Conservation (phyloP, 2,888 invertebrate genomes). For the Hyalella azteca region DNA sequence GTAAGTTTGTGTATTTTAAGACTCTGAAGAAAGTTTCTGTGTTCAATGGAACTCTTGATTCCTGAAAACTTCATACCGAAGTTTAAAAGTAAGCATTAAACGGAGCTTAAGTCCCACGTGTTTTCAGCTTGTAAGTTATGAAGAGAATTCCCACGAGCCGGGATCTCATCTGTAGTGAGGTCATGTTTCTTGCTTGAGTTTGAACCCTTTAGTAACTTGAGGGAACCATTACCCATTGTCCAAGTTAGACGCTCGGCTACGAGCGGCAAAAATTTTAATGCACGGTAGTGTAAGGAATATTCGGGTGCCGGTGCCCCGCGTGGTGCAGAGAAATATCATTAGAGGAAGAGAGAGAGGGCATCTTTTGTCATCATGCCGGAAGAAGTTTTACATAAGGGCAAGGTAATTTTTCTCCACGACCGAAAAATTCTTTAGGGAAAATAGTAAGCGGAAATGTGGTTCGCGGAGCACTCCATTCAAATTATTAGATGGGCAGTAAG, state of each 20-base stretch:
- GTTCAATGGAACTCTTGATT: too few relatives aligned
- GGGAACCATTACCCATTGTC: conserved; percentile 26
- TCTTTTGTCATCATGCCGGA: conserved; percentile 10
- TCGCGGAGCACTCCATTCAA: conserved; percentile 19
- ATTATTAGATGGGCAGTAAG: conserved; percentile 14
- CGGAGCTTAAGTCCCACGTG: background rate
- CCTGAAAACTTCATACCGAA: too few relatives aligned
- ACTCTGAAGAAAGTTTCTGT: too few relatives aligned
- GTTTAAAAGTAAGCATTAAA: background rate
- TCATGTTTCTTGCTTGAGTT: conserved; percentile 19
- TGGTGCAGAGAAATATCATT: background rate
- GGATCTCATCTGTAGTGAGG: conserved; percentile 8
- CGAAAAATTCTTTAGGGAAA: conserved; percentile 1
- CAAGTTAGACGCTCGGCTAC: background rate
- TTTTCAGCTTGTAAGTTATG: background rate
- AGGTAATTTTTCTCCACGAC: conserved; percentile 13
- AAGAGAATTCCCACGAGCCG: background rate
- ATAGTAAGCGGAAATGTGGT: background rate
- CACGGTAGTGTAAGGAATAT: conserved; percentile 25
- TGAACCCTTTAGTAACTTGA: conserved; percentile 15
- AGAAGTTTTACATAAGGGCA: background rate
- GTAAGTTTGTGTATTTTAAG: too few relatives aligned
- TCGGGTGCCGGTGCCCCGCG: background rate
- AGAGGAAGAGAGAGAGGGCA: conserved; percentile 6
- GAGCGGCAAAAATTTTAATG: conserved; percentile 30